phyloP scores from a whole-genome alignment of 2,888 invertebrate genomes.

The Hypsopygia costalis region DNA sequence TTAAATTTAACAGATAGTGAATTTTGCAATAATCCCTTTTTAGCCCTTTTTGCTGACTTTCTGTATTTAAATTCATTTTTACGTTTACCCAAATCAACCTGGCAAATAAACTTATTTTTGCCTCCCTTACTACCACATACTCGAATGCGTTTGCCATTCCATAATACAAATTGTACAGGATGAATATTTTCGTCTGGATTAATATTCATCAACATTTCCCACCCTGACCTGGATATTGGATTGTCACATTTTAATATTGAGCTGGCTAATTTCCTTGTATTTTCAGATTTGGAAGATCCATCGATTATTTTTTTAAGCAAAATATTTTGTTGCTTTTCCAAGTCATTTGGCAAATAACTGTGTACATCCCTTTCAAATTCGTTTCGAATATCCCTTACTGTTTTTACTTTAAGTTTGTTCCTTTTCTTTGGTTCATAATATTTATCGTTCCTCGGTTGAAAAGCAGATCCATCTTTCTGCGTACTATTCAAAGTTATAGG shows the following conservation, averaged over 20 bases:
- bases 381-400: constrained; percentile 58
- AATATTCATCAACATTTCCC: constrained; percentile 68
- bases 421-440: constrained; percentile 54
- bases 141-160: constrained; percentile 54
- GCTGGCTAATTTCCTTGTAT: constrained; percentile 49
- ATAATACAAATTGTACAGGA: constrained; percentile 54
- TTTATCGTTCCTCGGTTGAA: constrained; percentile 50
- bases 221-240: constrained; percentile 55
- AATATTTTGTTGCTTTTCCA: constrained; percentile 51
- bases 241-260: constrained; percentile 45
- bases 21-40: constrained; percentile 44
- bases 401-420: constrained; percentile 54
- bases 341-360: constrained; percentile 38
- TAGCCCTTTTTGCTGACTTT: constrained; percentile 23
- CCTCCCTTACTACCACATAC: constrained; percentile 64
- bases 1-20: constrained; percentile 68
- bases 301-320: constrained; percentile 56
- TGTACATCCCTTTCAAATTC: constrained; percentile 56
- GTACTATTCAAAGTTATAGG: constrained; percentile 30
- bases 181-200: constrained; percentile 48
- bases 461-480: constrained; percentile 35
- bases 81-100: constrained; percentile 39
- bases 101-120: constrained; percentile 47
- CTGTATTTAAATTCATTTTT: constrained; percentile 24
- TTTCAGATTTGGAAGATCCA: constrained; percentile 45